Percentiles rank a stretch among this genome's conserved stretches.
These are phyloP conservation scores for Ctenopoma kingsleyae DNA, from an alignment of 2,797 vertebrate species.

Conservation along the genomic window DNA sequence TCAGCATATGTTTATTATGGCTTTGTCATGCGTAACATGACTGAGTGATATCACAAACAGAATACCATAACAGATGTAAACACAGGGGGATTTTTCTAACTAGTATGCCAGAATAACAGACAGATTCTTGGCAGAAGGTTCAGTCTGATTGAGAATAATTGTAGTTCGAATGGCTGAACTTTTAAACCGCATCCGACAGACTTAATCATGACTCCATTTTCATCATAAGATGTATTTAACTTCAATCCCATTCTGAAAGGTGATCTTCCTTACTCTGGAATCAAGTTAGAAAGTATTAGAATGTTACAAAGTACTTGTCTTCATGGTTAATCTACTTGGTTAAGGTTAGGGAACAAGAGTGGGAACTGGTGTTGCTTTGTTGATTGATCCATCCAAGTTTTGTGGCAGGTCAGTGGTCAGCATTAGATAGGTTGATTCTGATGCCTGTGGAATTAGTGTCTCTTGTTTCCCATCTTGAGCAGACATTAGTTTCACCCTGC, in stretches of 20 bases:
- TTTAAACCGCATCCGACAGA: background rate
- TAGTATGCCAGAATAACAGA: background rate
- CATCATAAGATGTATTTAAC: background rate
- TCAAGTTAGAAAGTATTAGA: background rate
- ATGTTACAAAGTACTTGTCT: background rate
- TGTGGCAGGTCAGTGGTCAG: constrained; percentile 1
- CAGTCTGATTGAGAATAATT: too few relatives aligned
- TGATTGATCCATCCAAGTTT: background rate
- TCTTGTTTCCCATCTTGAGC: constrained; percentile 57
- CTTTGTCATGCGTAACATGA: background rate
- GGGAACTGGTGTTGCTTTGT: background rate
- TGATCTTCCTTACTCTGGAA: background rate
- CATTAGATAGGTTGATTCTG: background rate
- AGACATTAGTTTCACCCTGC: constrained; percentile 57
- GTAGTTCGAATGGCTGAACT: too few relatives aligned
- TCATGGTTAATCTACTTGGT: background rate
- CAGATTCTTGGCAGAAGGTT: background rate
- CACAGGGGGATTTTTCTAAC: background rate
- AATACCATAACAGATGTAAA: background rate
- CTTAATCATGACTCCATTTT: background rate
- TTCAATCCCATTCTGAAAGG: background rate
- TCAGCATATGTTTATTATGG: background rate
- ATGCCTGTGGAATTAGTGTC: background rate
- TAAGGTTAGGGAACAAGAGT: background rate
- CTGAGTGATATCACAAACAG: background rate